Base-by-base conservation (phyloP, 1,140 invertebrate species). In the Cotesia glomerata region DNA sequence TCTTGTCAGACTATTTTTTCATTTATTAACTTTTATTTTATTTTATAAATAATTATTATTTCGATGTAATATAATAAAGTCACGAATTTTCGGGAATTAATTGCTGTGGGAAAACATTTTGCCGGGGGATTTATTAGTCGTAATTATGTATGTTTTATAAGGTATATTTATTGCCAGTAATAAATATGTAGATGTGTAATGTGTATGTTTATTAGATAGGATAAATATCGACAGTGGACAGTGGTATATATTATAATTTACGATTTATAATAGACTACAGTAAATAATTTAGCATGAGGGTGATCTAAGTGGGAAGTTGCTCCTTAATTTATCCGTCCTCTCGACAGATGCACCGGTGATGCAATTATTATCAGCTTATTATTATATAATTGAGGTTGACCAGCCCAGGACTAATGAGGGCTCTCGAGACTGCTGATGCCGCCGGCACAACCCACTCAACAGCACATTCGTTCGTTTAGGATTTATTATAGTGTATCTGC, bases 341-440 rank as follows among this genome's bases (percentile, higher is more conserved):
- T 52, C 76, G 75, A 51, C 68, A 59, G 74, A 78, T 82, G 78
- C 78, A 81, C 72, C 72, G 69, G 75, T 76, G 77, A 80, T 83
- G 81, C 81, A 85, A 85, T 85, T 83, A 83, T 85, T 85, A 85
- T 81, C 80, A 79, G 78, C 82, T 85, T 83, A 85, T 85, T 85
- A 85, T 85, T 83, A 83, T 82, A 82, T 84, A 83, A 85, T 85
- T 85, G 81, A 79, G 79, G 76, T 39, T 67, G 75, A 52, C 79
- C 78, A 81, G 78, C 62, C 64, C n/a, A 58, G 77, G 76, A 78
- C 81, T 85, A 85, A 84, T 85, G 81, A 82, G 79, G 80, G 80
- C 81, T 82, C 83, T 85, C 80, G 82, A 85, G 83, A 85, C 82
- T 80, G 75, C 70, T 71, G 69, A 74, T 71, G 39, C 18, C 51